Percentiles rank a stretch among this genome's conserved stretches.
Evolutionary conservation across 92 coral and sea anemone genomes (phyloP).

Genomic region (Phenganax marumi): DNA sequence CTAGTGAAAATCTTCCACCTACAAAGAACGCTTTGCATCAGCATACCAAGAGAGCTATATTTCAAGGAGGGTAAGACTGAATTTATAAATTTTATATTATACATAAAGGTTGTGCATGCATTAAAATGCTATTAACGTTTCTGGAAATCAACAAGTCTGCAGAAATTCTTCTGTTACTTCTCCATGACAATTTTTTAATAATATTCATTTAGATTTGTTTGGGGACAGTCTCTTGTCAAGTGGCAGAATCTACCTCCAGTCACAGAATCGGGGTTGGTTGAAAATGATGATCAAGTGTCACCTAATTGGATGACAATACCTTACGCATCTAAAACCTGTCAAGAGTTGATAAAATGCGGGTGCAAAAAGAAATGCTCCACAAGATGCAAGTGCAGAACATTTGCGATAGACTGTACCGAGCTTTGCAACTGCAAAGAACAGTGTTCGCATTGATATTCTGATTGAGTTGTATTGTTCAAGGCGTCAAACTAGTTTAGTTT

Average conservation of each 20-base stretch:
- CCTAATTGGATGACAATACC: constrained; percentile 65
- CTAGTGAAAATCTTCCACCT: constrained; percentile 55
- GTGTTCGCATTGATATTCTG: too few species aligned
- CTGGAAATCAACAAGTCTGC: too few species aligned
- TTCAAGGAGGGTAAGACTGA: constrained; percentile 54
- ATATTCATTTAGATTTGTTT: constrained; percentile 14
- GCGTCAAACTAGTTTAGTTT: too few species aligned
- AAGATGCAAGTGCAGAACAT: constrained; percentile 57
- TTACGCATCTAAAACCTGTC: constrained; percentile 65
- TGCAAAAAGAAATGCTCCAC: constrained; percentile 55
- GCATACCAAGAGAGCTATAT: constrained; percentile 50
- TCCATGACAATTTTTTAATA: too few species aligned
- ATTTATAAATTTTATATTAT: too few species aligned
- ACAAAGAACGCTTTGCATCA: constrained; percentile 53
- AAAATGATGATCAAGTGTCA: constrained; percentile 32
- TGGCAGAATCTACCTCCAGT: constrained; percentile 60
- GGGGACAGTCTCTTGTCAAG: constrained; percentile 52
- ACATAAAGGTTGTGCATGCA: neutral
- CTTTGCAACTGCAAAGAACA: constrained; percentile 46
- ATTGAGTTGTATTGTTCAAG: too few species aligned
- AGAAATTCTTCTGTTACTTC: too few species aligned
- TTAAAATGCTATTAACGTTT: neutral
- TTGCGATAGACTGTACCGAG: constrained; percentile 57
- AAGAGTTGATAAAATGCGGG: constrained; percentile 63
- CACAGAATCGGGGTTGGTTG: constrained; percentile 64